Evolutionary conservation across 2,113 vertebrate species (phyloP), one percentile per base, ranked within the genome.

Genomic region (Bagarius yarrelli): DNA sequence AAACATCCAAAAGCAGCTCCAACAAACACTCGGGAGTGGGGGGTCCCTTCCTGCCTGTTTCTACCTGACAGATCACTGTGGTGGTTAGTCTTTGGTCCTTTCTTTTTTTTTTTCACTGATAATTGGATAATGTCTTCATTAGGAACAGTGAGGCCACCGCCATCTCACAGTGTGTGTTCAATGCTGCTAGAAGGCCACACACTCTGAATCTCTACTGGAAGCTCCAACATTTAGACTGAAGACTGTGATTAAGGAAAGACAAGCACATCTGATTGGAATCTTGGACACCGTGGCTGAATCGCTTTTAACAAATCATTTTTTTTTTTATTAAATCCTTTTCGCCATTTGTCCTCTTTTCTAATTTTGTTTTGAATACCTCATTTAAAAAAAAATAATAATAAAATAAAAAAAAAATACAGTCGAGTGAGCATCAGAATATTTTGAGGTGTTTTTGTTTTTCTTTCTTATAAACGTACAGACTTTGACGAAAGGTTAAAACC

Each of bases 31-130:
- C 94, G 14, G 94, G 94, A 90, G 75, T 40, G 14, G 76, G 34
- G 50, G 63, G 63, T 32, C 95, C 94, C 76, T 95, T 94, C n/a
- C 94, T 95, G 91, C 94, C 95, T 0, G 94, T 94, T 89, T 93
- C 95, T 81, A 95, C 94, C 92, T 95, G 94, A 95, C 64, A 19
- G 34, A 50, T 80, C 67, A 72, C 78, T 72, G 53, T 64, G 75
- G 63, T 70, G 69, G 67, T 73, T 16, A 60, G 61, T 66, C 44
- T 63, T 36, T 40, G 50, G 52, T 59, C 81, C 57, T 83, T 47
- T 47, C 44, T 47, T 47, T 61, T 64, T 80, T 47, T 83, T 80
- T 76, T 61, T 36, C 32, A 23, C 56, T 63, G 76, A 66, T 76
- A 83, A 85, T 80, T 63, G 84, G 84, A 85, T 77, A 83, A 69